phyloP scores from a whole-genome alignment of 1,140 invertebrate genomes.

The Calycopis cecrops region DNA sequence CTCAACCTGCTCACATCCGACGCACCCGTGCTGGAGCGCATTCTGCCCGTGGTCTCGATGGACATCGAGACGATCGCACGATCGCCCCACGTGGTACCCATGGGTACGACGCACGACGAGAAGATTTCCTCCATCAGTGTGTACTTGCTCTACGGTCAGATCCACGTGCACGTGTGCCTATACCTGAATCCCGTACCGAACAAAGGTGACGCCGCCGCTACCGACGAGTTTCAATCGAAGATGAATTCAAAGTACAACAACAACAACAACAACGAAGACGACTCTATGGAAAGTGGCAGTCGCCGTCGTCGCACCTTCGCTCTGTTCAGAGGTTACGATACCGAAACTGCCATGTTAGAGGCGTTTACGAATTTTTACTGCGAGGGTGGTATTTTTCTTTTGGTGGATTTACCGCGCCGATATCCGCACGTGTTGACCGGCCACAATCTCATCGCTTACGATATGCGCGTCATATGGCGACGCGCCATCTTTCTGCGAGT shows the following conservation, averaged over 20 bases:
- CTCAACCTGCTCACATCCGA: conserved; percentile 4
- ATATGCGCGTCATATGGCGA: conserved; percentile 8
- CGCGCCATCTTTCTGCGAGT: conserved; percentile 3
- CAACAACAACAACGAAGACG: too few relatives aligned
- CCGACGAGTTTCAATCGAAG: conserved; percentile 2
- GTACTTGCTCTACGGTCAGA: background rate
- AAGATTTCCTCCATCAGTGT: conserved; percentile 11
- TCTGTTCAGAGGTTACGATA: conserved; percentile 8
- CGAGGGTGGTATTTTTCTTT: conserved; percentile 5
- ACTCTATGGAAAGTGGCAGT: background rate
- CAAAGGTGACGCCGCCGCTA: background rate
- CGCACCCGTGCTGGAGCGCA: background rate
- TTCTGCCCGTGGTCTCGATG: conserved; percentile 10
- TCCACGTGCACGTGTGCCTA: conserved; percentile 12
- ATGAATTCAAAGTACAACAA: conserved; percentile 10
- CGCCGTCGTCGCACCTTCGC: background rate
- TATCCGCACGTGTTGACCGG: conserved; percentile 9
- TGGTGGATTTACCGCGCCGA: conserved; percentile 9
- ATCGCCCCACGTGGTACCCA: conserved; percentile 7
- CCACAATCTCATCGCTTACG: conserved; percentile 9
- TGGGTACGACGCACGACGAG: conserved; percentile 10
- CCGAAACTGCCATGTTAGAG: conserved; percentile 9
- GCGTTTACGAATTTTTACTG: conserved; percentile 9
- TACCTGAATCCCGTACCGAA: conserved; percentile 6
- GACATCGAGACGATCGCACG: conserved; percentile 10